These are phyloP conservation scores for Strix occidentalis DNA, from an alignment of 2,797 vertebrate species.

Conservation along the genomic window DNA sequence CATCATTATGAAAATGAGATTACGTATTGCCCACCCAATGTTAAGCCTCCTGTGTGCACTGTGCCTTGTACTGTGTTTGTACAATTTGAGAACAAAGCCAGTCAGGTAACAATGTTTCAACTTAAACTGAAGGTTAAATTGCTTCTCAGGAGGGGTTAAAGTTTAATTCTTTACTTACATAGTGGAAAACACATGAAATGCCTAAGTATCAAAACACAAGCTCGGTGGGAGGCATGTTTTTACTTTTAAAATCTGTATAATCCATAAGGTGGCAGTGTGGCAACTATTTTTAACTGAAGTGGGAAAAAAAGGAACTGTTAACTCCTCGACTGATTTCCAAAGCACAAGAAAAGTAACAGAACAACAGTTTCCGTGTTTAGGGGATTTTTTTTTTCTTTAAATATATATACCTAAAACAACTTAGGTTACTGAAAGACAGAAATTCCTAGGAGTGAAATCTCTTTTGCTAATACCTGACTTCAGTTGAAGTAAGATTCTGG, in stretches of 20 bases:
- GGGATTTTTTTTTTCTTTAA: not conserved
- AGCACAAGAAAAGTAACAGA: not conserved
- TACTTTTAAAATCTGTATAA: not conserved
- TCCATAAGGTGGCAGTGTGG: constrained; percentile 76
- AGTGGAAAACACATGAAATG: not conserved
- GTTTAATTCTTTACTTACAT: not conserved
- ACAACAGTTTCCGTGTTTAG: not conserved
- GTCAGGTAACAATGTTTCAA: not conserved
- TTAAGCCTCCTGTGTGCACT: fast-evolving
- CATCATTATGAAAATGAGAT: not conserved
- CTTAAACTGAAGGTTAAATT: not conserved
- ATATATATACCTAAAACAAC: not conserved
- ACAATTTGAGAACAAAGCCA: not conserved
- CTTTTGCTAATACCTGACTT: not conserved
- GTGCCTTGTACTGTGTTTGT: not conserved
- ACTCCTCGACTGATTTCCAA: not conserved
- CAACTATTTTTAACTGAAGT: constrained; percentile 40
- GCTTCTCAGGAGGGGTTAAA: not conserved
- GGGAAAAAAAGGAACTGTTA: not conserved
- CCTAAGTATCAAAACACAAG: not conserved
- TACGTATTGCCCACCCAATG: fast-evolving
- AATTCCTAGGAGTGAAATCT: not conserved
- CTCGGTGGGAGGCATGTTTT: fast-evolving
- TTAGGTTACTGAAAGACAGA: not conserved
- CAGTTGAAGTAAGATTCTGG: not conserved